phyloP scores from a whole-genome alignment of 1,140 invertebrate species.

The Leptestheria dahalacensis region DNA sequence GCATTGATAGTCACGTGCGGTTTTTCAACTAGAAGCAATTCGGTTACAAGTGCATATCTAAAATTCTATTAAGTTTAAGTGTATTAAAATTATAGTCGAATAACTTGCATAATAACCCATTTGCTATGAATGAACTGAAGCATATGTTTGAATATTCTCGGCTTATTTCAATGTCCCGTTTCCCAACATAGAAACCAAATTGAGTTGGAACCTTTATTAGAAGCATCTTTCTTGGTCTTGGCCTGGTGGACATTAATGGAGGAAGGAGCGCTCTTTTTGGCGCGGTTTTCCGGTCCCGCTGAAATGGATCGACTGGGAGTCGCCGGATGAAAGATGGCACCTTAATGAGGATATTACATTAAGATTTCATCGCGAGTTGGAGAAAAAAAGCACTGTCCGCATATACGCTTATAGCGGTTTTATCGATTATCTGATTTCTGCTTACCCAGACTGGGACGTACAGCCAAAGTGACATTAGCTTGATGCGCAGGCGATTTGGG shows the following conservation, averaged over 20 bases:
- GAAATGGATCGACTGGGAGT: conserved; percentile 46
- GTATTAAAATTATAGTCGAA: neutral
- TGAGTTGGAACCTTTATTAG: neutral
- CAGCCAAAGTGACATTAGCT: conserved; percentile 3
- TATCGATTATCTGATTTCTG: neutral
- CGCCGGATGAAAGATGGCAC: conserved; percentile 15
- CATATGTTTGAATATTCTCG: too few relatives aligned
- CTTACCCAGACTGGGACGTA: conserved; percentile 9
- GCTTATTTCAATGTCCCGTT: too few relatives aligned
- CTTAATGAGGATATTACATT: neutral
- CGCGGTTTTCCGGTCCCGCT: conserved; percentile 36
- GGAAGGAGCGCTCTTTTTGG: conserved; percentile 3
- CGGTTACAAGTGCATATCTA: neutral
- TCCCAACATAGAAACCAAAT: too few relatives aligned
- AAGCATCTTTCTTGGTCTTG: neutral
- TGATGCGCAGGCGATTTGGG: conserved; percentile 6
- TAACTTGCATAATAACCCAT: too few relatives aligned
- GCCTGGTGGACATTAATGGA: conserved; percentile 9
- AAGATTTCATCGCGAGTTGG: too few relatives aligned
- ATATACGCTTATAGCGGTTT: neutral
- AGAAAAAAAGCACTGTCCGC: too few relatives aligned
- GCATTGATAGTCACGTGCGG: neutral
- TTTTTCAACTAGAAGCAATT: too few relatives aligned
- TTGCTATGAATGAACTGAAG: too few relatives aligned
- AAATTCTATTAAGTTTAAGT: neutral